phyloP scores from a whole-genome alignment of 2,113 vertebrate genomes.

The Struthidea cinerea region DNA sequence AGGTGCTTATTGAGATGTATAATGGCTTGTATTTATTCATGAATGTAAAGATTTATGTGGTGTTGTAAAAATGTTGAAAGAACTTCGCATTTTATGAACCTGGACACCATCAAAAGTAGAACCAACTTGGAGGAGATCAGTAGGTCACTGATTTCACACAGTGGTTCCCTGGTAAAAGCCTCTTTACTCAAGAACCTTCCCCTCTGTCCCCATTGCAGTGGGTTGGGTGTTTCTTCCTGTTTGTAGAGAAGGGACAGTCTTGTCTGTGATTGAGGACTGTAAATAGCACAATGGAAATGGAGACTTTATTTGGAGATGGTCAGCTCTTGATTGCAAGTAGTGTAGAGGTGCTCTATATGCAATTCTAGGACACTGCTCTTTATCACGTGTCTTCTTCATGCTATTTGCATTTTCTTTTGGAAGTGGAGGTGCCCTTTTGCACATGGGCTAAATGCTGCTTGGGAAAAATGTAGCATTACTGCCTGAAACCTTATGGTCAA shows the following conservation, averaged over 20 bases:
- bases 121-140: neutral
- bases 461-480: neutral
- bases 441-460: neutral
- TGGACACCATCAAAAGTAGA: neutral
- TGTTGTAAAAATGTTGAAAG: neutral
- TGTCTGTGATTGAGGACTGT: neutral
- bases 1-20: neutral
- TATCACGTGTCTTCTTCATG: neutral
- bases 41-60: neutral
- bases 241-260: fast-evolving
- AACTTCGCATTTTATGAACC: neutral
- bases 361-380: neutral
- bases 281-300: neutral
- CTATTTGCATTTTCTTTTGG: neutral
- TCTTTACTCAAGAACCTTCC: neutral
- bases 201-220: fast-evolving
- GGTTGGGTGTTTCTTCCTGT: neutral
- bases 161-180: neutral
- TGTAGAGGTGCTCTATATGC: neutral
- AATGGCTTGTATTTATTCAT: neutral
- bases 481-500: neutral
- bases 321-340: neutral
- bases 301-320: neutral
- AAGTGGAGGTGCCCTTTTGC: neutral
- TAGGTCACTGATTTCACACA: neutral